Base-by-base conservation (phyloP, 2,113 vertebrate genomes). In the Barbus barbus region DNA sequence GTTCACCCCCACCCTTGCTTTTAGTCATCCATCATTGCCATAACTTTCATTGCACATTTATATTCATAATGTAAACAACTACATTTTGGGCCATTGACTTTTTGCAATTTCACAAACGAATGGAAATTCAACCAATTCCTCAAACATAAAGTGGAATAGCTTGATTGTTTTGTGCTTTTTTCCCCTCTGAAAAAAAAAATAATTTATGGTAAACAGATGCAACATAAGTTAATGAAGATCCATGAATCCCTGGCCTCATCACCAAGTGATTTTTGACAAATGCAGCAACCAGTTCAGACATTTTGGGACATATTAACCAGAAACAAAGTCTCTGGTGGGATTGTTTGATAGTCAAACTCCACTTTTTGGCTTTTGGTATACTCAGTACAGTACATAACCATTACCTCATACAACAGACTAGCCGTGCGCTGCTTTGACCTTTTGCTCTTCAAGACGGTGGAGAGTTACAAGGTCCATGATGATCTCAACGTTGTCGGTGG, bases 331-430 rank as follows among this genome's bases (percentile, higher is more conserved):
- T 58, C 22, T 58, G 51, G 53, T 58, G 53, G 22, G 8, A 58
- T 9, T 58, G 63, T 67, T 67, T 36, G 16, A 36, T 9, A 67
- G 8, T 67, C 31, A 36, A 69, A 69, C 31, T 69, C 9, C 44
- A 63, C 93, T 91, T 44, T 93, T 95, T 92, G 4, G 89, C 79
- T 61, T 95, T 95, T 0, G 91, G 77, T 13, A 98, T 95, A n/a
- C 0, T 97, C 96, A 0, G 96, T 97, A 91, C 97, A 98, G 88
- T 93, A 97, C 92, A 97, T 95, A 83, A 96, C 91, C 0, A 92
- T 90, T 56, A 94, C 91, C 86, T 95, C 92, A 80, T 95, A 91
- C 78, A 94, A 90, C 65, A 98, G 92, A 18, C 76, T 53, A 24
- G 95, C 83, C 0, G 18, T 93, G 26, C 96, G 95, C 0, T 58